A percentile compares a stretch with the other conserved stretches of the same genome.
These are phyloP conservation scores for Pseudochirops corinnae DNA, from an alignment of 2,797 vertebrate genomes.

Conservation along the genomic window DNA sequence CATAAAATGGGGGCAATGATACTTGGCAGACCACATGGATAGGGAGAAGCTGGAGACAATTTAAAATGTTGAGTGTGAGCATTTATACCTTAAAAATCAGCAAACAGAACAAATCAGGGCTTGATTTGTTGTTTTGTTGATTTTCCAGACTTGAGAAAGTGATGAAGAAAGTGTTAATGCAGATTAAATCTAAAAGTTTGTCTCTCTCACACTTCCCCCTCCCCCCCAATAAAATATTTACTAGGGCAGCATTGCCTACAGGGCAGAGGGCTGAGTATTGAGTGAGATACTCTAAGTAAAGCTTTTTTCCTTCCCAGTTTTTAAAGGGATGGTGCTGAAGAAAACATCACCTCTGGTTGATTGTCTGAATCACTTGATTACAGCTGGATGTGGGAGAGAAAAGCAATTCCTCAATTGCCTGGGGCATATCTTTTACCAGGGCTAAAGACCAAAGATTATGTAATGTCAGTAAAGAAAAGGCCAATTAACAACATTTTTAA, in stretches of 20 bases:
- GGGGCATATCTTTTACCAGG: conserved; percentile 48
- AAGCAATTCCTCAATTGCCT: background rate
- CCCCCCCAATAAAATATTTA: background rate
- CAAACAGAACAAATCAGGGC: background rate
- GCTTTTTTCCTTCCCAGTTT: background rate
- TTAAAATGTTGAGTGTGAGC: background rate
- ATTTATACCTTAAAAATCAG: too few species aligned
- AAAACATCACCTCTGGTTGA: too few species aligned
- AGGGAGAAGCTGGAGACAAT: background rate
- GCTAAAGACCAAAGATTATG: conserved; percentile 61
- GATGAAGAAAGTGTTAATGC: background rate
- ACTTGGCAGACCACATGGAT: background rate
- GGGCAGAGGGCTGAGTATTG: background rate
- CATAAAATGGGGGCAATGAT: background rate
- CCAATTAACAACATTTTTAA: conserved; percentile 66
- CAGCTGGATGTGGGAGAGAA: too few species aligned
- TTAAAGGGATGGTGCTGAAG: too few species aligned
- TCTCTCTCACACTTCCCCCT: too few species aligned
- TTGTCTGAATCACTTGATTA: too few species aligned
- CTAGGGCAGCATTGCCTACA: background rate
- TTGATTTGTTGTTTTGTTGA: background rate
- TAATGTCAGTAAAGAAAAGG: conserved; percentile 63
- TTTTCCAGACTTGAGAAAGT: background rate
- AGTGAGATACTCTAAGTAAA: background rate
- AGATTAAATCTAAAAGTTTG: background rate